phyloP scores from a whole-genome alignment of 2,797 vertebrate genomes.

The Catamblyrhynchus diadema region DNA sequence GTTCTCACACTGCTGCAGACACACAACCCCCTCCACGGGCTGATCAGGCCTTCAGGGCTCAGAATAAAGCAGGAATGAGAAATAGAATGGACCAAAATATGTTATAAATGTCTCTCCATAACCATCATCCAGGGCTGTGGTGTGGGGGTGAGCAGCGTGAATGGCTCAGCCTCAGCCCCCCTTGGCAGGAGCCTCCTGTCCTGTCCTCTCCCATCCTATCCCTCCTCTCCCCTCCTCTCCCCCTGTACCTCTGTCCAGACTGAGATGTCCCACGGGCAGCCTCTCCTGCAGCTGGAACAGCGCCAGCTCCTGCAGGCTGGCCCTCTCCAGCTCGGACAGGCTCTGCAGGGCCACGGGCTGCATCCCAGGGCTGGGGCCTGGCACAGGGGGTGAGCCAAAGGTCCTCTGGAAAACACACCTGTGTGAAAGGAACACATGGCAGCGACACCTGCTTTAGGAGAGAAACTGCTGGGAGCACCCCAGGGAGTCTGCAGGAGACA shows the following conservation, averaged over 20 bases:
- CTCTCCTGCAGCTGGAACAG: constrained; percentile 81
- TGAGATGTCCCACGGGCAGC: constrained; percentile 77
- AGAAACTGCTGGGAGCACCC: neutral
- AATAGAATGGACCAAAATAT: neutral
- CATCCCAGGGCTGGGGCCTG: constrained; percentile 75
- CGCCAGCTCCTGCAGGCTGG: constrained; percentile 85
- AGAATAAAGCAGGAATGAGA: neutral
- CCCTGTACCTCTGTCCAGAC: constrained; percentile 78
- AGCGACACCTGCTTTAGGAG: rapidly evolving
- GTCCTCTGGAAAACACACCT: constrained; percentile 52
- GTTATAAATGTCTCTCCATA: neutral
- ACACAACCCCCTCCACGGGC: neutral
- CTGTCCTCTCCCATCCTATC: neutral
- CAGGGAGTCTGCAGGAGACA: neutral
- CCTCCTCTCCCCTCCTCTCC: neutral
- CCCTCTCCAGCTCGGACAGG: constrained; percentile 91
- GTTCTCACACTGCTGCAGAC: neutral
- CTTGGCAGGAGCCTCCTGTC: neutral
- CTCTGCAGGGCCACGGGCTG: constrained; percentile 86
- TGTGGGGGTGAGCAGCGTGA: rapidly evolving
- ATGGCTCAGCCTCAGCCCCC: neutral
- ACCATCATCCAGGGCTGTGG: rapidly evolving
- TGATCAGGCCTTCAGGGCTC: neutral
- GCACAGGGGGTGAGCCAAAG: constrained; percentile 71
- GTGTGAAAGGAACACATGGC: rapidly evolving